Base-by-base conservation (phyloP, 2,113 vertebrate species). In the Psilopsiagon aymara region DNA sequence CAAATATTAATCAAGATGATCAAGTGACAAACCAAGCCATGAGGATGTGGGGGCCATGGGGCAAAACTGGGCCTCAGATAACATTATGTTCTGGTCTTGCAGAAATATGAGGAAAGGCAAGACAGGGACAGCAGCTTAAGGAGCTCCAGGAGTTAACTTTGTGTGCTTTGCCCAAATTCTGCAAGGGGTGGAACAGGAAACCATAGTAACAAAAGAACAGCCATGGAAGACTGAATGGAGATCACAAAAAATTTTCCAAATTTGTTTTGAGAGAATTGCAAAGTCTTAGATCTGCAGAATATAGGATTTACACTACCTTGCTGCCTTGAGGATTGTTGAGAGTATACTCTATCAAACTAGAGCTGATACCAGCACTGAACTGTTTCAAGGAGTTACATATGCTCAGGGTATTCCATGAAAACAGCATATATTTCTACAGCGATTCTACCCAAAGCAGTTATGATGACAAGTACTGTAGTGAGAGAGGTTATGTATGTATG, bases 361-460 rank as follows among this genome's bases (percentile, higher is more conserved):
- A 73, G 29, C 21, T 71, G 66, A 35, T 27, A 51, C 5, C 20
- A 52, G 18, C 16, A 41, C 14, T 39, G 27, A 91, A 47, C 20
- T 27, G 6, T 35, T 88, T 77, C 20, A 57, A 43, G 23, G 27
- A 69, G 14, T 55, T 49, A 21, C 21, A 16, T 33, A n/a, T 46
- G 41, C 13, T 25, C 17, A 29, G 21, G 11, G 6, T 49, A 29
- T 41, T 78, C 64, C 44, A 74, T 21, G 11, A 62, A 86, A 79
- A 75, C 1, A 60, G 3, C 10, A n/a, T n/a, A 2, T 35, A 31
- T 23, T 3, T 31, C 27, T 67, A 8, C 28, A 47, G 3, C 2
- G 51, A 66, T 10, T n/a, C 17, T 19, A 52, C 17, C 16, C 37
- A 75, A 44, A 12, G 20, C 51, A 43, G 52, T 43, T 78, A 43